Base-by-base conservation (phyloP, 2,113 vertebrate genomes). In the Callospermophilus lateralis region DNA sequence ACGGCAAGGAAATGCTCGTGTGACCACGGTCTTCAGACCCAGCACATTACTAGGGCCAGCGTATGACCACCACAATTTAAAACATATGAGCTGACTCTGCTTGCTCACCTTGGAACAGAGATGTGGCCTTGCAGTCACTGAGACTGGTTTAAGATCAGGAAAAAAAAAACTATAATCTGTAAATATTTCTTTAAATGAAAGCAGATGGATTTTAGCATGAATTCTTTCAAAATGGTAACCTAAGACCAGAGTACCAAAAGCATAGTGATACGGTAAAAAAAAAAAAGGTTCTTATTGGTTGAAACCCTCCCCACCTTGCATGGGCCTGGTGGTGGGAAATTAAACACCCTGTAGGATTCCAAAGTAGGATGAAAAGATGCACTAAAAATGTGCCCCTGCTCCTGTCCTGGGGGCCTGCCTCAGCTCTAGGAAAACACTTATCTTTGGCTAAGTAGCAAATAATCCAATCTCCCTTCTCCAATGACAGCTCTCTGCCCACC, bases 321-420 rank as follows among this genome's bases (percentile, higher is more conserved):
- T 0, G 28, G 67, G n/a, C 32, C 8, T 8, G 32, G 34, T 26
- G 55, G 19, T 4, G 4, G 6, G 61, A 16, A 53, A 65, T 65
- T 30, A 4, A 4, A 3, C 0, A 3, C 22, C 15, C 37, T 10
- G 32, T 0, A 42, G 22, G 37, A 20, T 15, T 6, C 22, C 0
- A 12, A 37, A 79, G 26, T 17, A 8, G 30, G 34, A 39, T 22
- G 34, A 58, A 61, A 32, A 70, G 4, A 28, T 32, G 34, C 37
- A 39, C 74, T 45, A 17, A 32, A 90, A 80, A 28, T 13, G 51
- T 8, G 55, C 26, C 7, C 37, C 83, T 68, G 39, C 68, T 85
- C 51, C 28, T 32, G 9, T 93, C 45, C 79, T 7, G 37, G 39
- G 19, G 37, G 3, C 42, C 65, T 11, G 11, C 32, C 58, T 89